Conservation (phyloP, 1,140 invertebrate genomes). For the Dufourea novaeangliae region DNA sequence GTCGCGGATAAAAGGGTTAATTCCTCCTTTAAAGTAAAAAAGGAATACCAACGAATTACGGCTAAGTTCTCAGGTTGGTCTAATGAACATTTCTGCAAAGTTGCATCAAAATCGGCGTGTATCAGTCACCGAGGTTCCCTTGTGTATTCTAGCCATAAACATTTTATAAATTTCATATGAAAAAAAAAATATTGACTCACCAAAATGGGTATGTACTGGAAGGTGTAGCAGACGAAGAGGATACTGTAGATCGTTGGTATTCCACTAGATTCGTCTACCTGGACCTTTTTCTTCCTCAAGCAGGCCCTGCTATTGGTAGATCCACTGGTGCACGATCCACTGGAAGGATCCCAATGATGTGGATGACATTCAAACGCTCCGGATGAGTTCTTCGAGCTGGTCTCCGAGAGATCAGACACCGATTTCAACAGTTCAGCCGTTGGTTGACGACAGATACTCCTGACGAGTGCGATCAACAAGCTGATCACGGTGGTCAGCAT, state of each 20-base stretch:
- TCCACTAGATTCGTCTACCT: constrained; percentile 74
- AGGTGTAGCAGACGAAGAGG: constrained; percentile 79
- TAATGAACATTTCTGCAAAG: too few relatives aligned
- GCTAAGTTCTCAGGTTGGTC: too few relatives aligned
- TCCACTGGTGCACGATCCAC: constrained; percentile 76
- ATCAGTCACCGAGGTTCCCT: too few relatives aligned
- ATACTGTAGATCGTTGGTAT: constrained; percentile 80
- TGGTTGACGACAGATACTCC: constrained; percentile 70
- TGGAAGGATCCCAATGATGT: constrained; percentile 77
- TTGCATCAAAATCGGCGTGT: too few relatives aligned
- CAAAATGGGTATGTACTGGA: constrained; percentile 82
- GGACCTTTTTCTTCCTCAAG: constrained; percentile 69
- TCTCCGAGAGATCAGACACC: constrained; percentile 76
- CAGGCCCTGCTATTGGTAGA: constrained; percentile 77
- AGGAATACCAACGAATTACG: too few relatives aligned
- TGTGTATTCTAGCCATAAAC: too few relatives aligned
- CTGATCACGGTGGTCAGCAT: constrained; percentile 69
- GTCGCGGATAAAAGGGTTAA: too few relatives aligned
- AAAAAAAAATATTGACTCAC: constrained; percentile 71
- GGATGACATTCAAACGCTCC: constrained; percentile 75
- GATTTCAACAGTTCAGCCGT: constrained; percentile 76
- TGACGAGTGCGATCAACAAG: constrained; percentile 67
- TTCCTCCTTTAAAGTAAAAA: too few relatives aligned
- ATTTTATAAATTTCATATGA: too few relatives aligned
- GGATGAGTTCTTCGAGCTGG: constrained; percentile 77